Conservation (phyloP, 2,113 vertebrate genomes). For the Equus quagga region DNA sequence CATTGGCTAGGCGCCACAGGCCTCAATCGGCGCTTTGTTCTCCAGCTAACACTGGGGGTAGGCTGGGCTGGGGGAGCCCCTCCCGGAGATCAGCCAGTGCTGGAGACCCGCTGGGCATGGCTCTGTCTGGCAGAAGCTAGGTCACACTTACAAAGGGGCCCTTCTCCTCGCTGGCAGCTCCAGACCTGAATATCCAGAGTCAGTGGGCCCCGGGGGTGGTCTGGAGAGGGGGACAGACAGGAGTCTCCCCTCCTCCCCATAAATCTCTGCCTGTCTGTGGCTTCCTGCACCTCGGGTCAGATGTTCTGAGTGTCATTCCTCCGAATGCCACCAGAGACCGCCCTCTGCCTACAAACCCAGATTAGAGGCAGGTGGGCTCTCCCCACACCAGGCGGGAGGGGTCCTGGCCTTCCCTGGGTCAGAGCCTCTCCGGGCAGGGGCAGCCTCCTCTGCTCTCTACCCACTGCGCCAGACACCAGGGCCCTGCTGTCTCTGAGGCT, state of each 20-base stretch:
- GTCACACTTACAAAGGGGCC: conserved; percentile 54
- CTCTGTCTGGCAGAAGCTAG: neutral
- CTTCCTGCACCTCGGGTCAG: neutral
- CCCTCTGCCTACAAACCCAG: neutral
- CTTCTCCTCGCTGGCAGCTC: conserved; percentile 31
- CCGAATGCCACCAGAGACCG: conserved; percentile 63
- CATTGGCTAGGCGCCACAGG: fast-evolving
- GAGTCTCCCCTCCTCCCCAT: no score
- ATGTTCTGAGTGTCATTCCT: neutral
- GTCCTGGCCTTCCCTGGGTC: neutral
- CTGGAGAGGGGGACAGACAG: neutral
- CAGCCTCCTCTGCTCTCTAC: neutral
- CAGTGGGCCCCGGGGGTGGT: neutral
- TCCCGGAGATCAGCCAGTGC: neutral
- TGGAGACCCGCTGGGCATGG: neutral
- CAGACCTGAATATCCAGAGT: neutral
- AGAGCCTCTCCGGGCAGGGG: neutral
- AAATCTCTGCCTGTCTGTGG: neutral
- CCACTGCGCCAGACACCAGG: neutral
- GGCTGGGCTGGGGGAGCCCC: neutral
- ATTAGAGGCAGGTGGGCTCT: neutral
- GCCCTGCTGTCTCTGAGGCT: neutral
- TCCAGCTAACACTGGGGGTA: fast-evolving
- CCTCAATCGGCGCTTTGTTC: conserved; percentile 3
- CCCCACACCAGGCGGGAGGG: neutral